Evolutionary conservation across 2,888 invertebrate species (phyloP).

Genomic region (Drosophila recens): DNA sequence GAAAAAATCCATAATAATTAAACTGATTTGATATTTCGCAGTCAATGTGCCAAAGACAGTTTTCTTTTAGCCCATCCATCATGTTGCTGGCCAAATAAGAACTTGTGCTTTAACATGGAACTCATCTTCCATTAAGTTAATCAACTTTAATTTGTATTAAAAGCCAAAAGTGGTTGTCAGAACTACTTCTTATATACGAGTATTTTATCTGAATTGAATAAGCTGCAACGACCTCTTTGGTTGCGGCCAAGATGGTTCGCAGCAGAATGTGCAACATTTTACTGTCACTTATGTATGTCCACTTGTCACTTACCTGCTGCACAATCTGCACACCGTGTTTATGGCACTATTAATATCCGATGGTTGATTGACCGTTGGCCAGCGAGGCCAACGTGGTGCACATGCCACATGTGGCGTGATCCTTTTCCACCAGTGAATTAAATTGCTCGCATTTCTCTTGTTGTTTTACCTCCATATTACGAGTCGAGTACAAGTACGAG

Average conservation of each 20-base stretch:
- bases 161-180: slow-evolving; percentile 9
- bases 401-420: slow-evolving; percentile 40
- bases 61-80: slow-evolving; percentile 5
- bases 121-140: slow-evolving; percentile 17
- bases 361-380: slow-evolving; percentile 26
- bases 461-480: slow-evolving; percentile 19
- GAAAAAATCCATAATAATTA: background rate
- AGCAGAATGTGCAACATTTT: slow-evolving; percentile 66
- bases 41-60: background rate
- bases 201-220: slow-evolving; percentile 45
- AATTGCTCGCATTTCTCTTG: slow-evolving; percentile 60
- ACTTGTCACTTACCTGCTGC: slow-evolving; percentile 70
- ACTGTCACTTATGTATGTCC: slow-evolving; percentile 72
- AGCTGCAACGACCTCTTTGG: slow-evolving; percentile 44
- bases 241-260: slow-evolving; percentile 26
- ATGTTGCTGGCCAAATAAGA: slow-evolving; percentile 12
- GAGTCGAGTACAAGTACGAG: background rate
- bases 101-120: background rate
- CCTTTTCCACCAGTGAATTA: slow-evolving; percentile 54
- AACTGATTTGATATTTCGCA: slow-evolving; percentile 1
- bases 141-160: slow-evolving; percentile 39
- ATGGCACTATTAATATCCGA: slow-evolving; percentile 58
- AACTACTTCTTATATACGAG: background rate
- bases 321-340: slow-evolving; percentile 13
- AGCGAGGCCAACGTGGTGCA: slow-evolving; percentile 10